phyloP scores from a whole-genome alignment of 2,888 invertebrate genomes.

The Andrena dorsata region DNA sequence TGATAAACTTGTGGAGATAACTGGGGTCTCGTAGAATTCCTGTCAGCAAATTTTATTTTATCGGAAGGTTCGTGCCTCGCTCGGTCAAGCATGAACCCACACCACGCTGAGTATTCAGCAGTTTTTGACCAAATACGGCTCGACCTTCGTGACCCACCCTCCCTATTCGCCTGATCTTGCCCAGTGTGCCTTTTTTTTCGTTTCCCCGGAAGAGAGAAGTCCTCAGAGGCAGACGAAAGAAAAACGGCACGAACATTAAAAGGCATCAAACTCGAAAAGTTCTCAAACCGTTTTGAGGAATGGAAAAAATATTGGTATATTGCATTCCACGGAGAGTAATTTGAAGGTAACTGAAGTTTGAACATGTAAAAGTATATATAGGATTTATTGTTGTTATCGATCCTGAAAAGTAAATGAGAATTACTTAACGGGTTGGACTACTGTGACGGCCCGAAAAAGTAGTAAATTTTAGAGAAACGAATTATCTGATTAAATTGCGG shows the following conservation, averaged over 20 bases:
- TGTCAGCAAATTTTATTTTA: conserved; percentile 5
- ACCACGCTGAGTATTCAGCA: neutral
- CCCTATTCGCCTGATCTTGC: neutral
- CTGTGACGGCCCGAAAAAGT: too few relatives aligned
- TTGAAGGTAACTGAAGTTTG: neutral
- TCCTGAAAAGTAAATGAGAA: too few relatives aligned
- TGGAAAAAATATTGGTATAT: neutral
- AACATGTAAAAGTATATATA: neutral
- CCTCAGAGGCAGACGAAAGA: neutral
- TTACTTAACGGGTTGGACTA: too few relatives aligned
- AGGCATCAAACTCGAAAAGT: neutral
- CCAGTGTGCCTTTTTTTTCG: neutral
- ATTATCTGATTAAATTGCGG: too few relatives aligned
- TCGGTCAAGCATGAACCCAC: neutral
- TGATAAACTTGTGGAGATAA: neutral
- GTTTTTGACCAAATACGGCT: neutral
- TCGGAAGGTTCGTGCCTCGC: neutral
- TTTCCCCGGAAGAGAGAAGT: neutral
- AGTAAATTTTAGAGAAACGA: too few relatives aligned
- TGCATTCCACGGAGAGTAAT: neutral
- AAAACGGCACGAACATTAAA: neutral
- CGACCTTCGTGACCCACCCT: neutral
- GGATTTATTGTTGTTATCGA: too few relatives aligned
- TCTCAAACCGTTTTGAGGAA: neutral
- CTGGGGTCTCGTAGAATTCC: neutral